Conservation (phyloP, 2,113 vertebrate species). For the Albula goreensis region DNA sequence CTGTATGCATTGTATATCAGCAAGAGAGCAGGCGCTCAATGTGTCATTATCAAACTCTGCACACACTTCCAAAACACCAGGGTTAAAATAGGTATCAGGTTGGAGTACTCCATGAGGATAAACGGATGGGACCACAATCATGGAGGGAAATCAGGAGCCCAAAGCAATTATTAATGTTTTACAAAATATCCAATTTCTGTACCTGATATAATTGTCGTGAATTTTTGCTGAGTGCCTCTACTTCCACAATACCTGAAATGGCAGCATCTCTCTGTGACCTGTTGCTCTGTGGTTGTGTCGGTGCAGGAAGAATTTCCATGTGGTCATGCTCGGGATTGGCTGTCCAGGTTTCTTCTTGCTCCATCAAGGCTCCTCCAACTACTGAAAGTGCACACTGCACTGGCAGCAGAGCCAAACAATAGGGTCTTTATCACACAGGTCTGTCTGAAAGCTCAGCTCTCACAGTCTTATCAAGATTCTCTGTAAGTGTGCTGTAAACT, state of each 20-base stretch:
- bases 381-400: slow-evolving; percentile 36
- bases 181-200: too few species aligned
- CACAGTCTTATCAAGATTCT: slow-evolving; percentile 61
- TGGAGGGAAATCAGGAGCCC: background rate
- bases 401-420: slow-evolving; percentile 49
- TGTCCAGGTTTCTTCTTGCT: slow-evolving; percentile 42
- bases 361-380: slow-evolving; percentile 39
- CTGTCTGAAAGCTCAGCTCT: slow-evolving; percentile 58
- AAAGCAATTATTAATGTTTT: too few species aligned
- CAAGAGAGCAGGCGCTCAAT: slow-evolving; percentile 15
- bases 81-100: slow-evolving; percentile 18
- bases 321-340: slow-evolving; percentile 50
- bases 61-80: slow-evolving; percentile 33
- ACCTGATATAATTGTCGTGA: background rate
- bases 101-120: slow-evolving; percentile 20
- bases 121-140: background rate
- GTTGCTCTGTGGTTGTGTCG: background rate
- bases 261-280: slow-evolving; percentile 21
- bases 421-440: slow-evolving; percentile 53
- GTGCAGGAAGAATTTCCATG: slow-evolving; percentile 43
- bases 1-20: slow-evolving; percentile 15
- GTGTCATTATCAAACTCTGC: slow-evolving; percentile 21
- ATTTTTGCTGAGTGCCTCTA: slow-evolving; percentile 33
- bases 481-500: slow-evolving; percentile 60
- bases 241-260: slow-evolving; percentile 32